phyloP scores from a whole-genome alignment of 2,888 invertebrate genomes.

The Unio delphinus region DNA sequence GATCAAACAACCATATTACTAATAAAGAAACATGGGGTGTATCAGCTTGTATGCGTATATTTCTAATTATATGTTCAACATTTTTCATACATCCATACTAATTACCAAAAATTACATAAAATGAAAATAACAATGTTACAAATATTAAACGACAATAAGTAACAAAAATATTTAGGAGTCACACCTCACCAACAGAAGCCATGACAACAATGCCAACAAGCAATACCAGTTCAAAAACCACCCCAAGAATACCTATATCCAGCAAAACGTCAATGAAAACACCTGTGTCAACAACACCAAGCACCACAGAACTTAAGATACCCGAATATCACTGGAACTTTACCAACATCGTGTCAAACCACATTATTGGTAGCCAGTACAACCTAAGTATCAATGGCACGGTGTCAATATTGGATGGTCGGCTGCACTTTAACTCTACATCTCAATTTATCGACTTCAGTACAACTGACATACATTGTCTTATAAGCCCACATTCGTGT shows the following conservation, averaged over 20 bases:
- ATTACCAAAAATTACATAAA: too few species aligned
- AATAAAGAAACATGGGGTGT: too few species aligned
- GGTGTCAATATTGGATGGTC: conserved; percentile 17
- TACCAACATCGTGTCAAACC: conserved; percentile 14
- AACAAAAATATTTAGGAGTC: too few species aligned
- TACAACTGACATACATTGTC: conserved; percentile 32
- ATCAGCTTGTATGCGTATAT: too few species aligned
- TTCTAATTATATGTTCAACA: too few species aligned
- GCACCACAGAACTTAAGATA: conserved; percentile 15
- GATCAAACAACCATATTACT: too few species aligned
- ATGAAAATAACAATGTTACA: too few species aligned
- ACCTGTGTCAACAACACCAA: conserved; percentile 6
- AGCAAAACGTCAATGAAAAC: conserved; percentile 12
- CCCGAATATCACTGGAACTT: conserved; percentile 37
- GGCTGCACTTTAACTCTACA: conserved; percentile 27
- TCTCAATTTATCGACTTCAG: conserved; percentile 46
- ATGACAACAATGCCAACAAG: conserved; percentile 12
- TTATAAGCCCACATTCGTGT: conserved; percentile 44
- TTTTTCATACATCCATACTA: too few species aligned
- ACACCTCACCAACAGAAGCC: not conserved
- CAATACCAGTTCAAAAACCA: conserved; percentile 4
- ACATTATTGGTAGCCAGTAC: conserved; percentile 21
- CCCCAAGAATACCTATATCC: conserved; percentile 4
- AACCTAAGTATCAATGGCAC: conserved; percentile 33
- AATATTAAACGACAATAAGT: too few species aligned